Evolutionary conservation across 2,888 invertebrate species (phyloP), one percentile per base, ranked within the genome.

Genomic region (Psococerastis gibbosa): DNA sequence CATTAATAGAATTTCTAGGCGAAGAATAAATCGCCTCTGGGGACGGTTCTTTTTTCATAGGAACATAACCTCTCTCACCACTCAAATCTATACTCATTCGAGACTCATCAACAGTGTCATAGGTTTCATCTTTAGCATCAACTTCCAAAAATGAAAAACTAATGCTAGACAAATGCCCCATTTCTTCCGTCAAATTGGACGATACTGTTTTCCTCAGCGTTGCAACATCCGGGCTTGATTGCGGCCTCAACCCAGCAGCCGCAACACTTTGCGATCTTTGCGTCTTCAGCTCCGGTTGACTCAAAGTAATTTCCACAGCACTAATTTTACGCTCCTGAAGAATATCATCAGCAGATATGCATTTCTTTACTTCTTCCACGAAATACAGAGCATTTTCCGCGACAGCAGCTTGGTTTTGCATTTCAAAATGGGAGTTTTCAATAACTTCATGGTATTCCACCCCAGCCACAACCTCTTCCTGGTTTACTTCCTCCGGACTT

Each of bases 361-460:
- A 5, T 18, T 38, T 38, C n/a, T 15, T 15, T 34, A 9, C 15
- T 16, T 34, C 38, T 38, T 38, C 38, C 17, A 38, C 38, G 38
- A 20, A 38, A 22, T 38, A 38, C 38, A 38, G 22, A 17, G 38
- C 38, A 38, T 38, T 38, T 38, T 38, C 38, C 3, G 38, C 38
- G 20, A 38, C 22, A 22, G 20, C 22, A 6, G n/a, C 9, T 4
- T 22, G 6, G 18, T 38, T 38, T 16, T 38, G 20, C 6, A 13
- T 38, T 17, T 38, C 38, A 22, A 38, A 38, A 20, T 38, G 38
- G 5, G 17, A 20, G 20, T 38, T 38, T 20, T 38, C 20, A n/a
- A 38, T 20, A 5, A 18, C 20, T 38, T 38, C 18, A 9, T 38
- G 38, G 20, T 38, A 17, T 11, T 27, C 27, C 6, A 27, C 11